Evolutionary conservation across 2,888 invertebrate genomes (phyloP).

Genomic region (Limenitis camilla): DNA sequence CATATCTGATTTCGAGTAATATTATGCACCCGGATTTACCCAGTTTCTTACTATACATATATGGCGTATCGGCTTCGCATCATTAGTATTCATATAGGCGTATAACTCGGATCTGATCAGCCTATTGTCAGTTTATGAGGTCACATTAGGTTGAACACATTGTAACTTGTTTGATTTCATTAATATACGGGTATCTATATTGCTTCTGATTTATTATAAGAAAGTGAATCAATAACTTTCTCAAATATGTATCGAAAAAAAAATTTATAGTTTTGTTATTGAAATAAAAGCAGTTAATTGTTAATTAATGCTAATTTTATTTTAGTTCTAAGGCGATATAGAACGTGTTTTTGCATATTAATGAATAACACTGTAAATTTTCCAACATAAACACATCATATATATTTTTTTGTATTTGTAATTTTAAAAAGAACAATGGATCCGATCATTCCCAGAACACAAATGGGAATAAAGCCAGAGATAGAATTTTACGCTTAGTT

Average conservation of each 20-base stretch:
- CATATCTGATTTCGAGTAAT: not conserved
- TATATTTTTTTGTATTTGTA: too few relatives aligned
- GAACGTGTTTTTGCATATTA: too few relatives aligned
- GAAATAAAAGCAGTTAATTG: too few relatives aligned
- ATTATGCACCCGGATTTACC: slow-evolving; percentile 10
- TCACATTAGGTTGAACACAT: slow-evolving; percentile 15
- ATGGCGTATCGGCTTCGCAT: slow-evolving; percentile 2
- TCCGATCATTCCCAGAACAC: slow-evolving; percentile 1
- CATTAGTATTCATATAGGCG: slow-evolving; percentile 19
- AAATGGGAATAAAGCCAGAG: slow-evolving; percentile 3
- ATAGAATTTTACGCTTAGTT: slow-evolving; percentile 2
- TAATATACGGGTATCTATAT: not conserved
- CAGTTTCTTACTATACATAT: not conserved
- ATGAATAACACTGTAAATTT: too few relatives aligned
- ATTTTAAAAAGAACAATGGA: not conserved
- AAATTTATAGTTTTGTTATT: too few relatives aligned
- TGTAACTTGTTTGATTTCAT: slow-evolving; percentile 6
- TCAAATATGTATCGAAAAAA: too few relatives aligned
- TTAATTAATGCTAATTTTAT: too few relatives aligned
- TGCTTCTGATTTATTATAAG: not conserved
- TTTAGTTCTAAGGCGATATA: too few relatives aligned
- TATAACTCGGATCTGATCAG: slow-evolving; percentile 15
- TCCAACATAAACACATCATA: too few relatives aligned
- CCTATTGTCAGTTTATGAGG: slow-evolving; percentile 14
- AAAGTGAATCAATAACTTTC: too few relatives aligned